These are phyloP conservation scores for Heliothis peltigera DNA, from an alignment of 2,888 invertebrate genomes.

Conservation along the genomic window DNA sequence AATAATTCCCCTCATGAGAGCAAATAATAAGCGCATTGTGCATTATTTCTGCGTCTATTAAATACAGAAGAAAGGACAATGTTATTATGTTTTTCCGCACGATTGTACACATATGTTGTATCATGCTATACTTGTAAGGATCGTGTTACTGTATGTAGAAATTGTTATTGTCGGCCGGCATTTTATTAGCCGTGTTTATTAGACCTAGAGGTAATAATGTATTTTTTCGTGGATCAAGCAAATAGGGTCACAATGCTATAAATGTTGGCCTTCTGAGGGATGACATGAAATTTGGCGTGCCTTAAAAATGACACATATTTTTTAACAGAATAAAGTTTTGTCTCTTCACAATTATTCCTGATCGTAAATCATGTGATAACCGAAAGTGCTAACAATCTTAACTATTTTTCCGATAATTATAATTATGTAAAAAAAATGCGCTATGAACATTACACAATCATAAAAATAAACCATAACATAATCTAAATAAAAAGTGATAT, in stretches of 20 bases:
- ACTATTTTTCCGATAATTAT: too few species aligned
- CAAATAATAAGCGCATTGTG: constrained; percentile 68
- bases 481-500: constrained; percentile 11
- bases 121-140: constrained; percentile 65
- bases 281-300: too few species aligned
- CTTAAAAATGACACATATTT: too few species aligned
- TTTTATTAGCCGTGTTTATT: constrained; percentile 41
- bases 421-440: too few species aligned
- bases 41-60: constrained; percentile 72
- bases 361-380: too few species aligned
- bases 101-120: constrained; percentile 77
- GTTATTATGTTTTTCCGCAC: constrained; percentile 73
- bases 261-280: too few species aligned
- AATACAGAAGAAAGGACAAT: constrained; percentile 66
- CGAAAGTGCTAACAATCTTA: too few species aligned
- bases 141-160: constrained; percentile 70
- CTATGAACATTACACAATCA: constrained; percentile 6
- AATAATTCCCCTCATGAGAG: constrained; percentile 52
- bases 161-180: constrained; percentile 39
- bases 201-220: neutral
- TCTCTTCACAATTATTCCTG: too few species aligned
- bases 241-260: too few species aligned
- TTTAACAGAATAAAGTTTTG: too few species aligned
- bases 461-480: neutral
- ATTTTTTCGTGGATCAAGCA: neutral